Evolutionary conservation across 2,797 vertebrate genomes (phyloP).

Genomic region (Oryzias sinensis): DNA sequence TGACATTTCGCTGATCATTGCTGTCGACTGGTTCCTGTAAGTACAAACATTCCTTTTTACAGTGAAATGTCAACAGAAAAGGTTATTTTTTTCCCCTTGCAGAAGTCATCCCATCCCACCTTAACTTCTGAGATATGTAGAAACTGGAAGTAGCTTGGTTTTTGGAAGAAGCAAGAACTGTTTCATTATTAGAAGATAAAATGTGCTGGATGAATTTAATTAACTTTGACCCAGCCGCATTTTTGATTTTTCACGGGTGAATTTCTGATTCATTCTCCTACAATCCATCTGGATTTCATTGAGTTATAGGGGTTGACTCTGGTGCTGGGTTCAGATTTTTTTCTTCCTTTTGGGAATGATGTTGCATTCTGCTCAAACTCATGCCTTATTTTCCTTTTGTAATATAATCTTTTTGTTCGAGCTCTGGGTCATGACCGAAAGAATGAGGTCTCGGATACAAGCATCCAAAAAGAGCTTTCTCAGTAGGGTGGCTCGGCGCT

Average conservation of each 20-base stretch:
- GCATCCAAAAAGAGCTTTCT: no score
- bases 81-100: neutral
- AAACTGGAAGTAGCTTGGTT: neutral
- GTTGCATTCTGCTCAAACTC: no score
- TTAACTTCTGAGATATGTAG: neutral
- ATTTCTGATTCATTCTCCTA: constrained; percentile 43
- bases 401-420: no score
- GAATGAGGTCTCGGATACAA: no score
- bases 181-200: constrained; percentile 6
- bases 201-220: constrained; percentile 11
- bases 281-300: constrained; percentile 58
- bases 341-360: no score
- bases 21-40: constrained; percentile 98
- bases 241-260: constrained; percentile 11
- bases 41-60: constrained; percentile 61
- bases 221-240: neutral
- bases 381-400: no score
- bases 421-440: no score
- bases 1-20: constrained; percentile 94
- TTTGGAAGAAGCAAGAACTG: neutral
- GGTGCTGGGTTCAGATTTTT: no score
- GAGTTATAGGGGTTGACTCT: no score
- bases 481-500: no score
- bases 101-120: neutral
- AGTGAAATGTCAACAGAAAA: constrained; percentile 4